Percentiles rank a stretch among this genome's conserved stretches.
Evolutionary conservation across 2,888 invertebrate genomes (phyloP).

Genomic region (Oscheius myriophilus): DNA sequence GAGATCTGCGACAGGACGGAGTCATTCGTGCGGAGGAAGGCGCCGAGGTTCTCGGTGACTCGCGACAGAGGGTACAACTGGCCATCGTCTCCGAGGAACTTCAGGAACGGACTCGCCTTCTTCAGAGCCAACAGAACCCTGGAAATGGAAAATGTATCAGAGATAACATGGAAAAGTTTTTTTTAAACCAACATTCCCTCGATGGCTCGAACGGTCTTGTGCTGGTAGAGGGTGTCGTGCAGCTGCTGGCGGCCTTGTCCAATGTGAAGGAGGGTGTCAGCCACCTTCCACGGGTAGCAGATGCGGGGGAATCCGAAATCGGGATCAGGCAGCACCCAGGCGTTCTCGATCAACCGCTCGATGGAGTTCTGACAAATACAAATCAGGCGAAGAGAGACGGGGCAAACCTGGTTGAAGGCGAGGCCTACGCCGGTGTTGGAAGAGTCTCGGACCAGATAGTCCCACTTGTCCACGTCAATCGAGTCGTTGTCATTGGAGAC

Average conservation of each 20-base stretch:
- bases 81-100: constrained; percentile 39
- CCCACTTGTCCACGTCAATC: constrained; percentile 73
- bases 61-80: constrained; percentile 24
- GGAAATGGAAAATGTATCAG: constrained; percentile 25
- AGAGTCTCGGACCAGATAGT: constrained; percentile 77
- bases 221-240: constrained; percentile 63
- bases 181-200: constrained; percentile 48
- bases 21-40: constrained; percentile 47
- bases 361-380: constrained; percentile 22
- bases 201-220: constrained; percentile 56
- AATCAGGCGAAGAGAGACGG: background rate
- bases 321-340: constrained; percentile 39
- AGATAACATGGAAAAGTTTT: too few species aligned
- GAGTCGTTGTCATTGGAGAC: constrained; percentile 49
- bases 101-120: constrained; percentile 30
- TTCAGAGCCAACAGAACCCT: constrained; percentile 41
- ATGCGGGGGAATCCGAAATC: constrained; percentile 29
- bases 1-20: constrained; percentile 24
- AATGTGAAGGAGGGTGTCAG: constrained; percentile 37
- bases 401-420: constrained; percentile 29
- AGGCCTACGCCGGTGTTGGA: constrained; percentile 36
- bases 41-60: constrained; percentile 43
- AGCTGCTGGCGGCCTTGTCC: constrained; percentile 52
- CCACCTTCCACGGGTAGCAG: constrained; percentile 30
- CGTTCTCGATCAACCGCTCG: constrained; percentile 35